Evolutionary conservation across 2,888 invertebrate species (phyloP).

Genomic region (Pyrrhosoma nymphula): DNA sequence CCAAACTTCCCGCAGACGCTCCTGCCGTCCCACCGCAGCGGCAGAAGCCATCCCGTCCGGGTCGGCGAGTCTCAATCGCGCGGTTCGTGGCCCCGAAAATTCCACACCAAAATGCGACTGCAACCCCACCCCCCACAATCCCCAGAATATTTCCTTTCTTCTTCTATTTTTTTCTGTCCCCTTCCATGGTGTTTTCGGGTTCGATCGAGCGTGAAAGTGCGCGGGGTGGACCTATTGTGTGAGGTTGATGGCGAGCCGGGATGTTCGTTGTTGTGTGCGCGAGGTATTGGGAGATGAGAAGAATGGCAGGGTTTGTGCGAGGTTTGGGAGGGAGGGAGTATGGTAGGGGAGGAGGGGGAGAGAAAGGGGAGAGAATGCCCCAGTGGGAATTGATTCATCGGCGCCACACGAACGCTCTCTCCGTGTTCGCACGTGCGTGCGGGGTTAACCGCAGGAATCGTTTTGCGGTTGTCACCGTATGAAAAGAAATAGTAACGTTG

Average conservation of each 20-base stretch:
- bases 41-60: not conserved
- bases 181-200: conserved; percentile 23
- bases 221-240: not conserved
- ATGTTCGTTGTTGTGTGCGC: too few relatives aligned
- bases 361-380: not conserved
- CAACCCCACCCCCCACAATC: too few relatives aligned
- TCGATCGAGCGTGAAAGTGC: conserved; percentile 59
- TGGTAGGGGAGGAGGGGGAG: not conserved
- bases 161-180: not conserved
- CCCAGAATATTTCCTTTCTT: conserved; percentile 8
- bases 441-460: conserved; percentile 16
- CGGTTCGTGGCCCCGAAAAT: not conserved
- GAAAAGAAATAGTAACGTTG: not conserved
- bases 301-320: not conserved
- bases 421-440: not conserved
- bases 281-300: too few relatives aligned
- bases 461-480: conserved; percentile 17
- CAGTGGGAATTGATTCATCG: conserved; percentile 2
- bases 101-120: not conserved
- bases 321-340: not conserved
- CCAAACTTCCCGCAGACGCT: not conserved
- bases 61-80: not conserved
- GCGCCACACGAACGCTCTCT: not conserved
- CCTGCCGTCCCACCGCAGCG: not conserved
- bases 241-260: not conserved